Base-by-base conservation (phyloP, 2,888 invertebrate species). In the Erebia palarica region DNA sequence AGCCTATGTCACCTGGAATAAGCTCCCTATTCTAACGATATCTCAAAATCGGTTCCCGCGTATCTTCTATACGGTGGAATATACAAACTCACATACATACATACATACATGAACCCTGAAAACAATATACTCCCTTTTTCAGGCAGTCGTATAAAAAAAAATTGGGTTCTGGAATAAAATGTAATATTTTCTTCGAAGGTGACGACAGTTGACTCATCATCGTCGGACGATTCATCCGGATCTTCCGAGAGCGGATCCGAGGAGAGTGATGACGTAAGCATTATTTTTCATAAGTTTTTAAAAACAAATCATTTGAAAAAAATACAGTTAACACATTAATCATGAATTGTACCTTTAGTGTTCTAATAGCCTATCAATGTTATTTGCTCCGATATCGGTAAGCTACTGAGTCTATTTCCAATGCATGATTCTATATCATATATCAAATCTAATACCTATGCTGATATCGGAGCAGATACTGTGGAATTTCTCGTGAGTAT, bases 131-230 rank as follows among this genome's bases (percentile, higher is more conserved):
- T n/a, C n/a, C n/a, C n/a, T n/a, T n/a, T n/a, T n/a, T n/a, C n/a
- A n/a, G n/a, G n/a, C n/a, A n/a, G n/a, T n/a, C n/a, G n/a, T n/a
- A n/a, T n/a, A n/a, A n/a, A n/a, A n/a, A n/a, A n/a, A n/a, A n/a
- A n/a, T n/a, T n/a, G n/a, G 36, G 36, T 36, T 36, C 36, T 36
- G 36, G 14, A n/a, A 51, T 14, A 51, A n/a, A 5, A 51, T n/a
- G n/a, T n/a, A 13, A 16, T 4, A 16, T 21, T 58, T 55, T 7
- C 14, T 69, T 70, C 59, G 13, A 79, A 92, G 90, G 93, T 94
- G 7, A 93, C 93, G 69, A 92, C 93, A 8, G 94, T 94, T 55
- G 93, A 94, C 74, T 94, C 94, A 0, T 94, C 93, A 58, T 93
- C 93, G 47, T 89, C 89, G 49, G 93, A 93, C 67, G 92, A 93